Evolutionary conservation across 2,888 invertebrate species (phyloP).

Genomic region (Synergus umbraculus): DNA sequence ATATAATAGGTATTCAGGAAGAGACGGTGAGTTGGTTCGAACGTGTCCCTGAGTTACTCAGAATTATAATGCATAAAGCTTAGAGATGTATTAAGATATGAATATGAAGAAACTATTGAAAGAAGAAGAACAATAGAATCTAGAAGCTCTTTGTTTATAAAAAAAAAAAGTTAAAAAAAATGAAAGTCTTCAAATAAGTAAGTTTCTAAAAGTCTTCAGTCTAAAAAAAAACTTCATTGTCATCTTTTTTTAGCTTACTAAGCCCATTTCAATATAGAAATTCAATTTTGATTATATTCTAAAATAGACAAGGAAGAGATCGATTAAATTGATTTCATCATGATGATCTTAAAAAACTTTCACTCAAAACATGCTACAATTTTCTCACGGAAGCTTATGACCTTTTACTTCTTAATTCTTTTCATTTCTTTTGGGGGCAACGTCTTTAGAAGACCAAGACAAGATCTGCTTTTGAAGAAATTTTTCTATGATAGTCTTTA

Average conservation of each 20-base stretch:
- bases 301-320: background rate
- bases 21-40: constrained; percentile 6
- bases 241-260: background rate
- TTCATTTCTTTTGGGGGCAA: background rate
- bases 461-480: background rate
- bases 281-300: background rate
- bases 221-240: too few species aligned
- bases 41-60: constrained; percentile 16
- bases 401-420: background rate
- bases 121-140: background rate
- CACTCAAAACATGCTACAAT: background rate
- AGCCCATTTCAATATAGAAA: background rate
- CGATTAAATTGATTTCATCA: background rate
- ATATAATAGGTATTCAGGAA: constrained; percentile 19
- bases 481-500: background rate
- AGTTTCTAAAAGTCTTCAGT: background rate
- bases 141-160: background rate
- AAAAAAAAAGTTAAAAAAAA: too few species aligned
- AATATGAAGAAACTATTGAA: background rate
- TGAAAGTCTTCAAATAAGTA: too few species aligned
- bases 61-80: constrained; percentile 19
- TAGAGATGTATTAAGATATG: background rate
- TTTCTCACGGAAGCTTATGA: background rate
- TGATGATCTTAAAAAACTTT: background rate
- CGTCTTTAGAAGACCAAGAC: background rate